Percentiles rank a stretch among this genome's conserved stretches.
Conservation (phyloP, 2,113 vertebrate species). For the Scortum barcoo region DNA sequence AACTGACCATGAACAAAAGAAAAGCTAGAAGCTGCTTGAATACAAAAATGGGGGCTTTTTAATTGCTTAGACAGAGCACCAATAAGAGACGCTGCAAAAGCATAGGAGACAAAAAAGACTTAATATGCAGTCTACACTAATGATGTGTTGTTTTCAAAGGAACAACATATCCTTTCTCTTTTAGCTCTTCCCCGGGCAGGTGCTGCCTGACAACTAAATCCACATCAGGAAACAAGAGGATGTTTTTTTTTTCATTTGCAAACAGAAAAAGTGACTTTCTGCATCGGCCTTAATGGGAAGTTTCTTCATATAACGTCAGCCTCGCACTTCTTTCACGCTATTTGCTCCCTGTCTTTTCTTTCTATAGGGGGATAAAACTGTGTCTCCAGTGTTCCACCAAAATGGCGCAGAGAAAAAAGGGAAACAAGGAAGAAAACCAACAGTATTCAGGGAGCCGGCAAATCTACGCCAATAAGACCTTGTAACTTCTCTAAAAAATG, state of each 20-base stretch:
- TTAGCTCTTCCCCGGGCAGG: constrained; percentile 39
- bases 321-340: constrained; percentile 4
- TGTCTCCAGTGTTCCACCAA: neutral
- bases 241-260: neutral
- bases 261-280: constrained; percentile 4
- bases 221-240: constrained; percentile 24
- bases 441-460: neutral
- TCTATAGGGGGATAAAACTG: constrained; percentile 9
- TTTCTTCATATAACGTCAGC: constrained; percentile 9
- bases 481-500: constrained; percentile 24
- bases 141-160: constrained; percentile 36
- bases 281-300: constrained; percentile 33
- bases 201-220: constrained; percentile 42
- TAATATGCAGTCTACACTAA: constrained; percentile 32
- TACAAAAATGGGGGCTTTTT: constrained; percentile 29
- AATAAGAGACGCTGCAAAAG: constrained; percentile 36
- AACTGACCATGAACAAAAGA: constrained; percentile 17
- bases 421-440: neutral
- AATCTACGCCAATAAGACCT: neutral
- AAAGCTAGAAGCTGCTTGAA: constrained; percentile 15
- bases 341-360: neutral
- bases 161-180: constrained; percentile 20
- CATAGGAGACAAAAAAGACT: constrained; percentile 19
- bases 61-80: constrained; percentile 31
- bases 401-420: neutral